Conservation (phyloP, 2,113 vertebrate genomes). For the Periophthalmodon schlosseri region DNA sequence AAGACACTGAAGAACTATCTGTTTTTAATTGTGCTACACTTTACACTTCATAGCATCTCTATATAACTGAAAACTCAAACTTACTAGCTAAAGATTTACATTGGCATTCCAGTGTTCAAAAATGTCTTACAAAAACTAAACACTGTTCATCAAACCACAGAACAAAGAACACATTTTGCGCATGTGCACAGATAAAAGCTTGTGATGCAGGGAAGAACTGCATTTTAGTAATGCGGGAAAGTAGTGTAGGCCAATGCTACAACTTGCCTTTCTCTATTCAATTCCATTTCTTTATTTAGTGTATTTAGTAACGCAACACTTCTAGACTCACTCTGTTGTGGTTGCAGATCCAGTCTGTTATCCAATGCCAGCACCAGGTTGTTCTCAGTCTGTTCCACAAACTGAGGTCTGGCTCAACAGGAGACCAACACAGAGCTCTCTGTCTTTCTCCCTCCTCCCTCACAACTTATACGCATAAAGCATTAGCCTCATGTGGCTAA, state of each 20-base stretch:
- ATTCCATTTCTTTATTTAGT: background rate
- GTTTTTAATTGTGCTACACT: background rate
- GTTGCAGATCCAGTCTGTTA: slow-evolving; percentile 57
- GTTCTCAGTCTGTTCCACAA: slow-evolving; percentile 16
- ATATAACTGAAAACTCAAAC: too few relatives aligned
- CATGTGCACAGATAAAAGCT: too few relatives aligned
- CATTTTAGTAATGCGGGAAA: too few relatives aligned
- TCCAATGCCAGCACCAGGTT: slow-evolving; percentile 47
- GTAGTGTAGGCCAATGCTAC: background rate
- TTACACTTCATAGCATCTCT: background rate
- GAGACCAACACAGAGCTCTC: slow-evolving; percentile 54
- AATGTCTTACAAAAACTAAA: too few relatives aligned
- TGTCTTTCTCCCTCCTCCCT: slow-evolving; percentile 37
- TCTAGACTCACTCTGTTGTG: background rate
- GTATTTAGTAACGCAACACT: background rate
- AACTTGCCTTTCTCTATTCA: background rate
- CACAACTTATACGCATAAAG: slow-evolving; percentile 3
- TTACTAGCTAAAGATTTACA: too few relatives aligned
- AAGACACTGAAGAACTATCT: background rate
- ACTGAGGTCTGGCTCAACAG: slow-evolving; percentile 23
- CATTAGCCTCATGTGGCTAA: background rate
- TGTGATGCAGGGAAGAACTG: too few relatives aligned
- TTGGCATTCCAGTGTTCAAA: background rate
- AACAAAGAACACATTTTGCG: too few relatives aligned
- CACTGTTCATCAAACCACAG: too few relatives aligned